Evolutionary conservation across 2,113 vertebrate genomes (phyloP), one percentile per base, ranked within the genome.

Genomic region (Callopanchax toddi): DNA sequence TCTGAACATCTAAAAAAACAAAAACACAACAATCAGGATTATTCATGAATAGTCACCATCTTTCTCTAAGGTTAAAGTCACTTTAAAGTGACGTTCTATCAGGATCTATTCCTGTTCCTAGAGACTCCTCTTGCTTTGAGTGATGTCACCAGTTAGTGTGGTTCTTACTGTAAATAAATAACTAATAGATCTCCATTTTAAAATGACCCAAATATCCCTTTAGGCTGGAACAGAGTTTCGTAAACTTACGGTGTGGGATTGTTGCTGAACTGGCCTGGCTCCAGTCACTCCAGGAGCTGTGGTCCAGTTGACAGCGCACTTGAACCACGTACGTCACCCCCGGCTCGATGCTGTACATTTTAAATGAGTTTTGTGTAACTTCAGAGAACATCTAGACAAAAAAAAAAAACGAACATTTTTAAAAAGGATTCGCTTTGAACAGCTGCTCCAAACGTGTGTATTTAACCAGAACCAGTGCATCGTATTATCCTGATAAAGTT

Each of bases 231-330:
- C 2, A 36, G 11, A 57, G 6, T 13, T 7, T 72, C n/a, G 1
- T 21, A 44, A 34, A 76, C 91, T 85, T 76, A 94, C 93, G 60
- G 52, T 74, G 36, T 2, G 85, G 89, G 25, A 91, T 73, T 44
- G 81, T 21, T 25, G 82, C 63, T 26, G 17, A 78, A 6, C 71
- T 65, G 1, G 74, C 11, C 45, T 73, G 25, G 63, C 81, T 91
- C 92, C 93, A 93, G 44, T 92, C 86, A n/a, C 93, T 92, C 92
- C 92, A 94, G 37, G 32, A 21, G 32, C 91, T 74, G 4, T 90
- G 74, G 89, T 97, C 94, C 11, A 95, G 88, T 53, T 88, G 93
- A 73, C 95, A 96, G 53, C 91, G 95, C 54, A 96, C 93, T 76
- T 96, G 92, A 21, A 94, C 86, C 51, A 86, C 17, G 9, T 96